Evolutionary conservation across 2,113 vertebrate species (phyloP).

Genomic region (Nannospalax galili): DNA sequence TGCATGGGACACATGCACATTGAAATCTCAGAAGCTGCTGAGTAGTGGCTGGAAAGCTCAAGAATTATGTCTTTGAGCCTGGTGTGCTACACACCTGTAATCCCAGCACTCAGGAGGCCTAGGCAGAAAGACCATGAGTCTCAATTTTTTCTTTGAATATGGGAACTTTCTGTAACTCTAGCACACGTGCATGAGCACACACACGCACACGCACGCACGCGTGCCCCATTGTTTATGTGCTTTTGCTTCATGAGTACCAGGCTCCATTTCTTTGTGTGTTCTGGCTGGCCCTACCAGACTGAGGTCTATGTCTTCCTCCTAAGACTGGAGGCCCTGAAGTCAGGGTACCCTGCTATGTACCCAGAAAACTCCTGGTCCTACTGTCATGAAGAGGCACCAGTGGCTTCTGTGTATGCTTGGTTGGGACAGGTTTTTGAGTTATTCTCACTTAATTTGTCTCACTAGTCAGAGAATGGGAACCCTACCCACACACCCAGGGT

Average conservation of each 20-base stretch:
- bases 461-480: not conserved
- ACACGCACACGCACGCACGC: too few relatives aligned
- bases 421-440: not conserved
- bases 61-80: not conserved
- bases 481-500: not conserved
- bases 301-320: not conserved
- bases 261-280: not conserved
- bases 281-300: fast-evolving
- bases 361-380: not conserved
- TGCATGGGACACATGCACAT: too few relatives aligned
- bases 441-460: not conserved
- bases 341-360: fast-evolving
- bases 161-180: too few relatives aligned
- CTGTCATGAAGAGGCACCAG: not conserved
- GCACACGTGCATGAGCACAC: not conserved
- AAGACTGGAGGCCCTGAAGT: not conserved
- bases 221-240: not conserved
- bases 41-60: not conserved
- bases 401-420: not conserved
- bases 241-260: not conserved
- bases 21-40: not conserved
- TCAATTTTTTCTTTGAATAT: not conserved
- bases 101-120: not conserved
- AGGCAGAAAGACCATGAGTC: not conserved
- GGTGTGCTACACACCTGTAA: not conserved